Evolutionary conservation across 2,113 vertebrate species (phyloP).

Genomic region (Hydrochoerus hydrochaeris): DNA sequence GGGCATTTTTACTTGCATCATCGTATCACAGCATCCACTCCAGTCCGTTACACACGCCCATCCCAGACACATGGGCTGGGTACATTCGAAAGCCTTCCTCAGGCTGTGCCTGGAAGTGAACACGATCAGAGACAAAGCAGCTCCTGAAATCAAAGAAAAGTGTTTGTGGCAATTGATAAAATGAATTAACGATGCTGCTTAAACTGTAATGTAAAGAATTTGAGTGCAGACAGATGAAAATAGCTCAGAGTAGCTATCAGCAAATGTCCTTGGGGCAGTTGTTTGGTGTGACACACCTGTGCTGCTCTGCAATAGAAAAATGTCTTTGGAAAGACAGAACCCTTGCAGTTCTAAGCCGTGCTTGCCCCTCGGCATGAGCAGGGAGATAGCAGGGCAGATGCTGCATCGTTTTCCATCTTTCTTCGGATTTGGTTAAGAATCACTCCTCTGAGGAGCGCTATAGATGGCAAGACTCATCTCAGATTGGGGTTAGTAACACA

Average conservation of each 20-base stretch:
- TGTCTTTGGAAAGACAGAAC: background rate
- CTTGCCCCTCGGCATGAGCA: background rate
- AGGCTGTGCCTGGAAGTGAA: background rate
- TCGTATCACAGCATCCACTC: background rate
- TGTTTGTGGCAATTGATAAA: background rate
- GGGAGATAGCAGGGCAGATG: background rate
- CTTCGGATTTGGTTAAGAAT: constrained; percentile 20
- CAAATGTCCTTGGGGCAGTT: background rate
- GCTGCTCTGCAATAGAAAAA: background rate
- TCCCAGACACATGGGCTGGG: background rate
- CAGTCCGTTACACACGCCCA: background rate
- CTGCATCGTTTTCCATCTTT: background rate
- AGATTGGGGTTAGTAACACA: background rate
- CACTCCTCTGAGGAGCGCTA: background rate
- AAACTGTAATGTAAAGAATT: background rate
- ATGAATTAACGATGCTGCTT: background rate
- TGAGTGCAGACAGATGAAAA: background rate
- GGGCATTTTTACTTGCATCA: background rate
- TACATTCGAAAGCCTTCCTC: background rate
- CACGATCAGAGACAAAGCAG: constrained; percentile 31
- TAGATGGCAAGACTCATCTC: background rate
- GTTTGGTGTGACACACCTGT: background rate
- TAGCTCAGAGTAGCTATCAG: background rate
- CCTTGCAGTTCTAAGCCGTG: background rate
- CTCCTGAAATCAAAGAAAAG: constrained; percentile 22